Conservation (phyloP, 2,113 vertebrate genomes). For the Sapajus apella region DNA sequence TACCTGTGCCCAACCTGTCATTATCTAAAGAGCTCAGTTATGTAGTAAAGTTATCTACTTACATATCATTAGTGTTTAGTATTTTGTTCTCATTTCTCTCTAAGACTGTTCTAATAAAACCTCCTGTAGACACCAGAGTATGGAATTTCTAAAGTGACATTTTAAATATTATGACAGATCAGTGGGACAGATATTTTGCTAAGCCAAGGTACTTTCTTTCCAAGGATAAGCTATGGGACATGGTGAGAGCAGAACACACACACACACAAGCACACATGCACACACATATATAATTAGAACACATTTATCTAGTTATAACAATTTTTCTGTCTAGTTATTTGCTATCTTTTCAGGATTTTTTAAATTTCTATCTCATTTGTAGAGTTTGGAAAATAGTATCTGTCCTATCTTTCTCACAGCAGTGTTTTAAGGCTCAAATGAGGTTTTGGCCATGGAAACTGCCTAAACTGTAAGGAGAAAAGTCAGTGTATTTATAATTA, state of each 20-base stretch:
- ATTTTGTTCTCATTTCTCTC: neutral
- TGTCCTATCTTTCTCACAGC: neutral
- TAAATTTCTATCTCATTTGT: neutral
- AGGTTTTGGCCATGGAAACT: neutral
- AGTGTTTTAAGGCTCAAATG: slow-evolving; percentile 27
- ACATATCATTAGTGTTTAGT: neutral
- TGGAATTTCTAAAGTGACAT: slow-evolving; percentile 39
- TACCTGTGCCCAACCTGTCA: neutral
- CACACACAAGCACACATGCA: neutral
- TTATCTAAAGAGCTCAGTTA: neutral
- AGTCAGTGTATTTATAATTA: neutral
- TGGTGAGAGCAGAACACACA: neutral
- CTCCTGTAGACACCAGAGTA: neutral
- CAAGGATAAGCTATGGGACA: neutral
- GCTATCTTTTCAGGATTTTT: too few relatives aligned
- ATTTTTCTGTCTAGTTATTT: too few relatives aligned
- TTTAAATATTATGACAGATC: neutral
- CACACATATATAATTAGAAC: neutral
- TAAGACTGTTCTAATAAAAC: neutral
- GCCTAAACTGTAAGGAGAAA: neutral
- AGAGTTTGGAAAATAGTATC: neutral
- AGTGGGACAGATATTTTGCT: slow-evolving; percentile 9
- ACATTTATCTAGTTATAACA: too few relatives aligned
- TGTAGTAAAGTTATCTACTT: neutral
- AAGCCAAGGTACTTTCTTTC: neutral